Percentiles rank a stretch among this genome's conserved stretches.
phyloP scores from a whole-genome alignment of 2,113 vertebrate genomes.

The Lepus americanus region DNA sequence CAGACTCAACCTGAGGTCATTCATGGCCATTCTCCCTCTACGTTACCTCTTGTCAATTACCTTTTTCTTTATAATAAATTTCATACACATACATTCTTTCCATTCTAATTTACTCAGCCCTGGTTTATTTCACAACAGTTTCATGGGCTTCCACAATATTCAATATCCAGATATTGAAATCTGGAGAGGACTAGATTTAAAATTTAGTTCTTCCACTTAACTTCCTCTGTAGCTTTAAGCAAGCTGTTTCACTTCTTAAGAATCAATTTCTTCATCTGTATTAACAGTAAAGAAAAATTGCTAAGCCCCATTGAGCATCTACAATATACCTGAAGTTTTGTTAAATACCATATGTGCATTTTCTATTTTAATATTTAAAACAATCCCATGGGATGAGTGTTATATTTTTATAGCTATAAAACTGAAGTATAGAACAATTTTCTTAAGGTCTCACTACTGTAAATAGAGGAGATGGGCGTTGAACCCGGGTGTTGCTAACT shows the following conservation, averaged over 20 bases:
- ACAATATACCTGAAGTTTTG: not conserved
- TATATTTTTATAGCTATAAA: conserved; percentile 16
- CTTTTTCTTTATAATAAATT: not conserved
- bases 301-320: not conserved
- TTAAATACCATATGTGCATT: not conserved
- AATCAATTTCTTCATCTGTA: not conserved
- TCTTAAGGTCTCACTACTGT: not conserved
- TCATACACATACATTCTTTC: not conserved
- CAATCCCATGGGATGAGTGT: not conserved
- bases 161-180: not conserved
- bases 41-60: not conserved
- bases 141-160: not conserved
- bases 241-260: conserved; percentile 9
- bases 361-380: not conserved
- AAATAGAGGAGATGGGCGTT: not conserved
- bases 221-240: not conserved
- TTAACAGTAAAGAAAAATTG: conserved; percentile 29
- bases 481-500: not conserved
- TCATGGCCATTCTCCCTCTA: not conserved
- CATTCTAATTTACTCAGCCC: not conserved
- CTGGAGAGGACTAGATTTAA: not conserved
- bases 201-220: conserved; percentile 1
- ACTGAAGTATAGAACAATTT: conserved; percentile 44
- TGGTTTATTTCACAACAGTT: not conserved
- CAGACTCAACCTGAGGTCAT: not conserved